Conservation (phyloP, 2,113 vertebrate species). For the Shinisaurus crocodilurus region DNA sequence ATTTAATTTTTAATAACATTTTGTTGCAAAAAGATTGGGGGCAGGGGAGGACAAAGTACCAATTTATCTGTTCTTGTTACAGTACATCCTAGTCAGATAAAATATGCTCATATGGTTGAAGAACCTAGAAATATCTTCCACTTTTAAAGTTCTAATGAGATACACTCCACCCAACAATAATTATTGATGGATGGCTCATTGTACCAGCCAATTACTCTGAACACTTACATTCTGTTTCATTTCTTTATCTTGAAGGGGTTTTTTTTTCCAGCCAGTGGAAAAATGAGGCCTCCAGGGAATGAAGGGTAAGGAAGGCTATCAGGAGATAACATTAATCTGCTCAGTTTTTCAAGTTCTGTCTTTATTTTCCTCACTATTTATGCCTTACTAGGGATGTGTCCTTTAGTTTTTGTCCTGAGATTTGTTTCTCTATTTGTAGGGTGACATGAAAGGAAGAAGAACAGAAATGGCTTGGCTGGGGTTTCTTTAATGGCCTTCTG, state of each 20-base stretch:
- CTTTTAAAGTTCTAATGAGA: neutral
- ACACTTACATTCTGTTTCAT: slow-evolving; percentile 26
- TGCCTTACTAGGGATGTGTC: neutral
- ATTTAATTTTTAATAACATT: slow-evolving; percentile 1
- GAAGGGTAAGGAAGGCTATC: slow-evolving; percentile 22
- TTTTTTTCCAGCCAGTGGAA: slow-evolving; percentile 50
- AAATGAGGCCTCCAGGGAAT: slow-evolving; percentile 55
- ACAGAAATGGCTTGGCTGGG: neutral
- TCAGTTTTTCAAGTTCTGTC: slow-evolving; percentile 27
- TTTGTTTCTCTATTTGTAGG: slow-evolving; percentile 29
- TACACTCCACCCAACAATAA: neutral
- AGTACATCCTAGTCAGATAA: neutral
- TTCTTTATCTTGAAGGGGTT: slow-evolving; percentile 36
- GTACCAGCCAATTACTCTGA: slow-evolving; percentile 34
- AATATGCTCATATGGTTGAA: neutral
- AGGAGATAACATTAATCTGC: slow-evolving; percentile 42
- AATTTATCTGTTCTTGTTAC: neutral
- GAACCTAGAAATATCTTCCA: neutral
- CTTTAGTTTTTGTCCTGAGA: slow-evolving; percentile 20
- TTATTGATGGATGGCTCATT: slow-evolving; percentile 22
- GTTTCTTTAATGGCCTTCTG: neutral
- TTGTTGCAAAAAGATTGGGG: neutral
- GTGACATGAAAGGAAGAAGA: accelerated
- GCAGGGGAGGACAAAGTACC: neutral
- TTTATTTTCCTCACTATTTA: slow-evolving; percentile 15